Evolutionary conservation across 2,888 invertebrate genomes (phyloP), one percentile per base, ranked within the genome.

Genomic region (Zygaena filipendulae): DNA sequence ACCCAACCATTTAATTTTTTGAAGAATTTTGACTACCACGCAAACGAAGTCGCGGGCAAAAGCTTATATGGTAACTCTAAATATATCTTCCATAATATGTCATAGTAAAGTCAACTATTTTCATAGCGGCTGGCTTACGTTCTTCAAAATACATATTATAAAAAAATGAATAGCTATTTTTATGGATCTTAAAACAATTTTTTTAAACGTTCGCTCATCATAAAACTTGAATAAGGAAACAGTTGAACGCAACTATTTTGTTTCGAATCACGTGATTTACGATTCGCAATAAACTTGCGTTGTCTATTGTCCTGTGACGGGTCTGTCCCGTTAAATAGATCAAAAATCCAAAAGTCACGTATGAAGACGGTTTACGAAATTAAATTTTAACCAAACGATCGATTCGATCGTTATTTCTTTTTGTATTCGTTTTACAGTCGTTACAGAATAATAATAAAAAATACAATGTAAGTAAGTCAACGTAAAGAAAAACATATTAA

Each of bases 181-280:
- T n/a, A n/a, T n/a, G n/a, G n/a, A n/a, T n/a, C n/a, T n/a, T n/a
- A n/a, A 16, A 16, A 16, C 16, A 16, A 4, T 16, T 16, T n/a
- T n/a, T 16, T 16, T 38, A 45, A 53, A 45, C 43, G 40, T 42
- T 49, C 58, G 59, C 56, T 56, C 60, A 60, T 55, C 53, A 53
- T 61, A 55, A 63, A 59, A 47, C 36, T 34, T 31, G 33, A 38
- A 46, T 46, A 55, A 54, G 45, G 50, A 47, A 47, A 29, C 40
- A 40, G 49, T 49, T 49, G 48, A 51, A 52, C 43, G 38, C 43
- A 55, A 70, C 70, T 68, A 74, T 59, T 58, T 46, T 43, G 29
- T 26, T 36, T 53, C 58, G n/a, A n/a, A n/a, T n/a, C n/a, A n/a
- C n/a, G n/a, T 71, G 74, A 74, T 74, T 74, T 74, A 74, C 55